phyloP scores from a whole-genome alignment of 2,888 invertebrate species.

The Anthophora plumipes region DNA sequence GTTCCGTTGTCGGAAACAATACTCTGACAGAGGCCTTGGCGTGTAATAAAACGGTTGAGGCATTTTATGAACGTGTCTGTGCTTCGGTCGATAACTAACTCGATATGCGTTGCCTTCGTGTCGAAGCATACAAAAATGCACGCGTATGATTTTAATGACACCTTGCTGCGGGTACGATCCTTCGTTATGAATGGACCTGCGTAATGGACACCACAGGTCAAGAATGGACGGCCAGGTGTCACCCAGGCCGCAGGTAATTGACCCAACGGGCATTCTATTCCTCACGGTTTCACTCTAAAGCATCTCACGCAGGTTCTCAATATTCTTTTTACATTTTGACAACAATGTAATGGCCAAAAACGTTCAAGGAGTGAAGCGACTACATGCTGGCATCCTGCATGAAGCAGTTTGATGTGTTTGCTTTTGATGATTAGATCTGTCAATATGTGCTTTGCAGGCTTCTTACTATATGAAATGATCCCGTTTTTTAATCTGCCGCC shows the following conservation, averaged over 20 bases:
- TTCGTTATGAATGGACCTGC: background rate
- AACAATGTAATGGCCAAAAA: background rate
- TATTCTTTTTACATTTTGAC: background rate
- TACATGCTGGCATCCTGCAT: background rate
- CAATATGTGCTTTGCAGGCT: too few relatives aligned
- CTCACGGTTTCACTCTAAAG: background rate
- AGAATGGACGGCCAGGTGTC: background rate
- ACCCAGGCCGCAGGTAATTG: background rate
- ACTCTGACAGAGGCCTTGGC: too few relatives aligned
- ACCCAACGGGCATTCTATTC: background rate
- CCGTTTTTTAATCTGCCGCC: too few relatives aligned
- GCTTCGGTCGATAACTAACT: too few relatives aligned
- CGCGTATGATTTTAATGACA: background rate
- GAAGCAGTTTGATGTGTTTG: too few relatives aligned
- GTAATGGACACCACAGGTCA: background rate
- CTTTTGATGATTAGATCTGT: too few relatives aligned
- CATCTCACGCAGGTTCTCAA: background rate
- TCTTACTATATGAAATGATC: too few relatives aligned
- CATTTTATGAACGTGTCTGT: too few relatives aligned
- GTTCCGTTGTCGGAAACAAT: too few relatives aligned
- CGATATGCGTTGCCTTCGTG: too few relatives aligned
- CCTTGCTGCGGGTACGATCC: background rate
- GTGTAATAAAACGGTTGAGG: too few relatives aligned
- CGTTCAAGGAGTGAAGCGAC: background rate
- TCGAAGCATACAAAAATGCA: slow-evolving; percentile 2